A percentile compares a stretch with the other conserved stretches of the same genome.
phyloP scores from a whole-genome alignment of 2,797 vertebrate species.

The Delichon dasypus region DNA sequence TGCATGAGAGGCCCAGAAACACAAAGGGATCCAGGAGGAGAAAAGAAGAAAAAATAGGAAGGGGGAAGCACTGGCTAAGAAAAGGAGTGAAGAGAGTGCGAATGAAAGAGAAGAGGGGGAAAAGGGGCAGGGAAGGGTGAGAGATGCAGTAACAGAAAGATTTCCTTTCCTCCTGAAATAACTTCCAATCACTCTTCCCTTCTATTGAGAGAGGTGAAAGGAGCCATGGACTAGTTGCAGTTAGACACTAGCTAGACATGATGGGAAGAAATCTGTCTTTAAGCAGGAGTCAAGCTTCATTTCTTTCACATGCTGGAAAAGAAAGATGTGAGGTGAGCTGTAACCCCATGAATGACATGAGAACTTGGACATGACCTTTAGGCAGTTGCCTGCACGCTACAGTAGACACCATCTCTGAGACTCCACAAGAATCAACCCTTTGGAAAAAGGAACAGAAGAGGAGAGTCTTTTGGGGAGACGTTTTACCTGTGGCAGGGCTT shows the following conservation, averaged over 20 bases:
- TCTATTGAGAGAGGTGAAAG: not conserved
- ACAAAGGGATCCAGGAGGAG: not conserved
- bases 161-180: slow-evolving; percentile 2
- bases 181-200: not conserved
- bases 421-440: not conserved
- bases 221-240: not conserved
- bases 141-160: not conserved
- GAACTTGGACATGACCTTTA: not conserved
- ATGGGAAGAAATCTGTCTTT: not conserved
- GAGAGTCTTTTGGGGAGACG: not conserved
- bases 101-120: not conserved
- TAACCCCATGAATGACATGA: not conserved
- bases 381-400: not conserved
- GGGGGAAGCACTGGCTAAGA: not conserved
- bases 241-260: not conserved
- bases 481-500: slow-evolving; percentile 93
- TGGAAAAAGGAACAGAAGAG: not conserved
- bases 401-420: not conserved
- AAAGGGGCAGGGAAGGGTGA: not conserved
- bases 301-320: not conserved
- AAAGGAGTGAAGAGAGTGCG: not conserved
- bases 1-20: not conserved
- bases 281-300: not conserved
- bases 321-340: not conserved
- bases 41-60: not conserved